Evolutionary conservation across 2,797 vertebrate genomes (phyloP), one percentile per base, ranked within the genome.

Genomic region (Poliocrania exsul): DNA sequence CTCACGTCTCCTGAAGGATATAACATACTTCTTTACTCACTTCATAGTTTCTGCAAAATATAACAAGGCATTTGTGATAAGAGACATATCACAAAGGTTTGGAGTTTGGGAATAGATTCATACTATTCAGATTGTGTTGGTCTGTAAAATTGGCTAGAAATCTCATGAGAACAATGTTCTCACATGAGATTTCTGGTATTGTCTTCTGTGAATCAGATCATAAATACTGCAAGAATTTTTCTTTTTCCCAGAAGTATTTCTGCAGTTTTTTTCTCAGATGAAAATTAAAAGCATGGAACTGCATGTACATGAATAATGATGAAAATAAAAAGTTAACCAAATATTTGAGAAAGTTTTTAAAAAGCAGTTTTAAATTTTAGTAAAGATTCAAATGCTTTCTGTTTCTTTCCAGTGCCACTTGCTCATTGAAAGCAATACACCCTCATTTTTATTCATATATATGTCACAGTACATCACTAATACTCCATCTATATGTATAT

Each of bases 181-280:
- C 91, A 74, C 85, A 56, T 79, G 90, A 86, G 85, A 84, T 82
- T 89, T 83, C 80, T 84, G 24, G 19, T 80, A 60, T 81, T 84
- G 71, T 91, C 66, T 95, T 83, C 86, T 73, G 44, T 73, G 49
- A 91, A 44, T 90, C 37, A 72, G 47, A 71, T 90, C 44, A 86
- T 86, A 91, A 94, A 93, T 94, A 79, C 50, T 95, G 42, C 44
- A 91, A 81, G 49, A 88, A 62, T 16, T 71, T 88, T 65, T 85
- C 69, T 84, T 81, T 42, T 61, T 66, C 85, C 35, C 60, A 19
- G 26, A 53, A 19, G 9, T 81, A 72, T 85, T 93, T 85, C 60
- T 81, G 29, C 31, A 81, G 24, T 74, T 88, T 47, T 65, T 56
- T 80, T 83, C 29, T 78, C 16, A 53, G 25, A 60, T 67, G n/a